Percentiles rank a stretch among this genome's conserved stretches.
Evolutionary conservation across 2,888 invertebrate species (phyloP).

Genomic region (Philonicus albiceps): DNA sequence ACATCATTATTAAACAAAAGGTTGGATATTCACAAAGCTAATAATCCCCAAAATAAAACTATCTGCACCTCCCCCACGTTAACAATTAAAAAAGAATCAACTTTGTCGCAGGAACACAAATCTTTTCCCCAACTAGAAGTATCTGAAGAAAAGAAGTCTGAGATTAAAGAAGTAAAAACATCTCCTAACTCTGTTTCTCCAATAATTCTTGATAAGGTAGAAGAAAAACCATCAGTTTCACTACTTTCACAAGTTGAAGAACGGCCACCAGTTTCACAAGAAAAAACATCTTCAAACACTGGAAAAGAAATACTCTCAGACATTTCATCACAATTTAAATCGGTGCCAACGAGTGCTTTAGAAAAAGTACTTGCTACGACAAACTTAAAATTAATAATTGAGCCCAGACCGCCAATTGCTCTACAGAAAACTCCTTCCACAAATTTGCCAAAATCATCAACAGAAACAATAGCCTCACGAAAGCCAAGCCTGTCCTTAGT

Average conservation of each 20-base stretch:
- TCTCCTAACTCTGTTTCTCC: background rate
- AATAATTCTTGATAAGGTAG: background rate
- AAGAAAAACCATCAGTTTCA: background rate
- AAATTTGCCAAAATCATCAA: background rate
- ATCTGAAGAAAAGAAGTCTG: background rate
- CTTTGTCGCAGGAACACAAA: background rate
- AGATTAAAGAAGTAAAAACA: background rate
- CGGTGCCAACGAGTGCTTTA: background rate
- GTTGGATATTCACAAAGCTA: background rate
- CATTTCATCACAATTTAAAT: background rate
- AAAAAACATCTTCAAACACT: background rate
- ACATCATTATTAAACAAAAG: background rate
- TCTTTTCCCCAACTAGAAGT: background rate
- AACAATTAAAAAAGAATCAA: background rate
- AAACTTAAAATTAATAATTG: background rate
- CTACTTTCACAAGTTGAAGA: background rate
- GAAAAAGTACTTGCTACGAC: constrained; percentile 32
- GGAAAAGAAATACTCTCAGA: background rate
- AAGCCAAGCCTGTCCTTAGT: background rate
- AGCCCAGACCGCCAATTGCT: background rate
- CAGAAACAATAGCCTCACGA: background rate
- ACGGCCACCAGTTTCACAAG: background rate
- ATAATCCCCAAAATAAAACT: background rate
- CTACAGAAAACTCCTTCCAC: background rate
- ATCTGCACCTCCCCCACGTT: background rate